Base-by-base conservation (phyloP, 2,888 invertebrate species). In the Hyppa rectilinea region DNA sequence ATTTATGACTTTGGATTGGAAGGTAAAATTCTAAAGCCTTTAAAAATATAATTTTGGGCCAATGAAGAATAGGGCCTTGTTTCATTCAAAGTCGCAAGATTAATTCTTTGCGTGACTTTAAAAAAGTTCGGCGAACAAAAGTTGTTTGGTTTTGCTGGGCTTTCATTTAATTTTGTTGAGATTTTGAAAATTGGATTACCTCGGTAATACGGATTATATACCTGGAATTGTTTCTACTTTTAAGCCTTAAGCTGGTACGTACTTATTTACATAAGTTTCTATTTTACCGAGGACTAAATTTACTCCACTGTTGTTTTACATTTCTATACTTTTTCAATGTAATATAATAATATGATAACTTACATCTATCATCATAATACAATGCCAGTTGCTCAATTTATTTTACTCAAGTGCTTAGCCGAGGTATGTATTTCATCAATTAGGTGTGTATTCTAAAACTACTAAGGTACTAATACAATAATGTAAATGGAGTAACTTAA, bases 101-200 rank as follows among this genome's bases (percentile, higher is more conserved):
- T 83, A 85, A 85, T 85, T 86, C 83, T 80, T 84, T 74, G 75
- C 86, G 77, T 84, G 85, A 84, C 85, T 84, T 78, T 75, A 52
- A 53, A 75, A 76, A 76, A 81, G 62, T 86, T 83, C 52, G 45
- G 64, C 56, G 47, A 65, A 76, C 71, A 86, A 84, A 81, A 71
- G 72, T 72, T 84, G 73, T 78, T 83, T 83, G 71, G 73, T 75
- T 77, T 79, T 53, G 47, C 55, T 70, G 64, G 77, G 76, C 64
- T 76, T 78, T 78, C 49, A 69, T 75, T 82, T 58, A 74, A 80
- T 78, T 78, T 80, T 71, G 63, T 71, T 72, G 60, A 60, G 73
- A 70, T 74, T 85, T 73, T 38, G 29, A 70, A 75, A 61, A 72
- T 74, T 75, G 47, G 52, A 34, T 79, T 63, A 58, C 60, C 38